Evolutionary conservation across 1,140 invertebrate genomes (phyloP), one percentile per base, ranked within the genome.

Genomic region (Stenopsyche tienmushanensis): DNA sequence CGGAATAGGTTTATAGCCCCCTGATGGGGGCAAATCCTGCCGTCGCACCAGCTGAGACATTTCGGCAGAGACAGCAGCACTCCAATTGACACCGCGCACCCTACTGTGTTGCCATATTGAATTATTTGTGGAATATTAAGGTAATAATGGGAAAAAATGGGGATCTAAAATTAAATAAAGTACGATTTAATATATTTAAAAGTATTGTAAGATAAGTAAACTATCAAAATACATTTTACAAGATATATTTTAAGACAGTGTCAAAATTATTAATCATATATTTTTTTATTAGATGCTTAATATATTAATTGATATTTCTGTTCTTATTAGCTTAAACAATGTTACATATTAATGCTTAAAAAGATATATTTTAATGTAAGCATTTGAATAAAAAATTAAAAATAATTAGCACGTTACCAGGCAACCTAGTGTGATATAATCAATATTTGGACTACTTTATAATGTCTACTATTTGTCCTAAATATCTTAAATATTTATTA

Each of bases 1-100:
- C 59, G 84, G 83, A 69, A 94, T 88, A 9, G 87, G 83, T 69
- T 83, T 83, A 77, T 92, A 96, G 52, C 93, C 93, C 68, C 91
- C 91, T 53, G 83, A 77, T 66, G 93, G 93, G 72, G 93, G 92
- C 83, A 95, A 82, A 81, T 96, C 93, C 78, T 96, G 93, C 73
- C 81, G 84, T 72, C 74, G 73, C 57, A 72, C 74, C 65, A 74
- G 72, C 72, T 71, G 74, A 71, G 72, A 71, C 69, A 69, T 71
- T n/a, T n/a, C n/a, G n/a, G n/a, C n/a, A n/a, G n/a, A n/a, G n/a
- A n/a, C n/a, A n/a, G n/a, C n/a, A n/a, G n/a, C n/a, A n/a, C n/a
- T n/a, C n/a, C n/a, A n/a, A n/a, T n/a, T n/a, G n/a, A n/a, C n/a
- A n/a, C n/a, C n/a, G n/a, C n/a, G n/a, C n/a, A n/a, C n/a, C n/a